phyloP scores from a whole-genome alignment of 1,140 invertebrate species.

The Halyomorpha halys region DNA sequence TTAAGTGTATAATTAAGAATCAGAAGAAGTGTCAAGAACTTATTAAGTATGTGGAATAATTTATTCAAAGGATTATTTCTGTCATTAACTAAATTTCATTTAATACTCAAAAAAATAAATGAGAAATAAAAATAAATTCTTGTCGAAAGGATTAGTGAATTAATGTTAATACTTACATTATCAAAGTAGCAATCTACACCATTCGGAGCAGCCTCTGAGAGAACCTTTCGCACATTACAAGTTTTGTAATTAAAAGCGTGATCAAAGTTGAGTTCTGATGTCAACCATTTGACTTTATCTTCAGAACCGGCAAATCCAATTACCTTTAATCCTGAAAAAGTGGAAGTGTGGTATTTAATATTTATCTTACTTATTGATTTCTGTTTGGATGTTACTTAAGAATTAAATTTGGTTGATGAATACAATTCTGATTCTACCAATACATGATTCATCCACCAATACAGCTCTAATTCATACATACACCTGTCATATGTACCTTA shows the following conservation, averaged over 20 bases:
- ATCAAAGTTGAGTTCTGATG: conserved; percentile 53
- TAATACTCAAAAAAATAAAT: neutral
- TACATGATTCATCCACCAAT: too few relatives aligned
- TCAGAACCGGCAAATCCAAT: conserved; percentile 60
- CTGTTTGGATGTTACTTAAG: too few relatives aligned
- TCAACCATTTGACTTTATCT: conserved; percentile 56
- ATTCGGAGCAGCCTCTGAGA: conserved; percentile 41
- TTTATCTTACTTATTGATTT: too few relatives aligned
- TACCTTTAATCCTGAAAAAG: conserved; percentile 35
- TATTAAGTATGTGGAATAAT: too few relatives aligned
- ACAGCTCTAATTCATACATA: too few relatives aligned
- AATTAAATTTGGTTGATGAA: too few relatives aligned
- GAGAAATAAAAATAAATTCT: neutral
- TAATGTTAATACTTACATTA: conserved; percentile 36
- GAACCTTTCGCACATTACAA: conserved; percentile 39
- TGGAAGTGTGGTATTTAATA: too few relatives aligned
- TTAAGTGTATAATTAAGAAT: too few relatives aligned
- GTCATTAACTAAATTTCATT: neutral
- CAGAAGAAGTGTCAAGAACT: too few relatives aligned
- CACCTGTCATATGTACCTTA: too few relatives aligned
- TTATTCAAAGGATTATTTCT: too few relatives aligned
- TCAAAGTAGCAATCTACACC: conserved; percentile 46
- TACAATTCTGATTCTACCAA: too few relatives aligned
- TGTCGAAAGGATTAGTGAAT: neutral
- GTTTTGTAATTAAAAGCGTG: conserved; percentile 60